Base-by-base conservation (phyloP, 2,113 vertebrate genomes). In the Mormyrus iriodes region DNA sequence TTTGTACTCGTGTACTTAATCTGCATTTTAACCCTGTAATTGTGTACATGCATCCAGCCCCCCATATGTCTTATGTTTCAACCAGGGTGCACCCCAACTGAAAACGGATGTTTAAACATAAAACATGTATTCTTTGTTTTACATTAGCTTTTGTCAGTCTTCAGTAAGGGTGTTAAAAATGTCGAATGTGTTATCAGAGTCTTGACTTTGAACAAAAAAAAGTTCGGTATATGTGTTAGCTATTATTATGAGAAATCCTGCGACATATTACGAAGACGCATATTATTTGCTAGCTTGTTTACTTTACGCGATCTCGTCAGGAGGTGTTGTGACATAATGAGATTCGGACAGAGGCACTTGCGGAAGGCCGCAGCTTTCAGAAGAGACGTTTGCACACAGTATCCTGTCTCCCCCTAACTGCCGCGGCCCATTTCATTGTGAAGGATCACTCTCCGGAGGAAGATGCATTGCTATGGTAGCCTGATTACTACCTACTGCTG, bases 381-480 rank as follows among this genome's bases (percentile, higher is more conserved):
- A 73, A 73, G 27, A n/a, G n/a, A n/a, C n/a, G 65, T 73, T 73
- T 35, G 12, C 65, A 73, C 65, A 35, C 3, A 73, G 10, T 3
- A 31, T 73, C 31, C 27, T 35, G 3, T 15, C 9, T 31, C 61
- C 13, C 12, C 12, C 31, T 35, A 73, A 73, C 65, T 73, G 65
- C 13, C 27, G 3, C 4, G n/a, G 27, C 1, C 7, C 10, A 35
- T 73, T 73, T 73, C 27, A 73, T 3, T 9, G 65, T 84, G 44
- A 49, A 8, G 0, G 82, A 84, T 39, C 39, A 84, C 61, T 83
- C 35, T 49, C 52, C 2, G 42, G 24, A 42, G 24, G 0, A 52
- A n/a, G 79, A 96, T 96, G 96, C 90, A 93, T 79, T 96, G 96
- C 91, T 82, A 89, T 24, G 93, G 91, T 90, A 88, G 52, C 90